A percentile compares a stretch with the other conserved stretches of the same genome.
These are phyloP conservation scores for Calyptomena viridis DNA, from an alignment of 2,113 vertebrate genomes.

Conservation along the genomic window DNA sequence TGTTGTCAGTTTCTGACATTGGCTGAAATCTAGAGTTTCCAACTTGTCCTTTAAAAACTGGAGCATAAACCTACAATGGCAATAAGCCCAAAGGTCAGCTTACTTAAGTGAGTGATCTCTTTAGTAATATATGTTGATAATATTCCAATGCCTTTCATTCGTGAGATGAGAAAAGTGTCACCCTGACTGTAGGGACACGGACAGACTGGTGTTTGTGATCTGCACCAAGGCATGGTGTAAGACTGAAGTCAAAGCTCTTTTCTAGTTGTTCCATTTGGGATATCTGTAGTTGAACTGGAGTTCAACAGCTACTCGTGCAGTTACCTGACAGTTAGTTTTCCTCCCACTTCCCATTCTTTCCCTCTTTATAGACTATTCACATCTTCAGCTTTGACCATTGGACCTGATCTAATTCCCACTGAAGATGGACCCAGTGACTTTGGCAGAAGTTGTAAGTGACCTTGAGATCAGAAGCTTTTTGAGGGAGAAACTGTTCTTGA, in stretches of 20 bases:
- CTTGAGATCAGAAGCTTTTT: background rate
- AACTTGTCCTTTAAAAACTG: conserved; percentile 19
- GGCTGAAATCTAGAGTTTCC: conserved; percentile 35
- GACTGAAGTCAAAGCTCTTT: background rate
- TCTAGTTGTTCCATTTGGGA: background rate
- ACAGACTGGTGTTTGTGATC: background rate
- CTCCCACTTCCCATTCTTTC: background rate
- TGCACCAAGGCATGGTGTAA: background rate
- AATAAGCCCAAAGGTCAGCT: conserved; percentile 7
- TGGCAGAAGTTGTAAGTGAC: background rate
- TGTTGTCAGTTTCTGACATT: conserved; percentile 18
- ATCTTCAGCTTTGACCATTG: background rate
- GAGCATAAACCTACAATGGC: background rate
- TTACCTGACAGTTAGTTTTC: background rate
- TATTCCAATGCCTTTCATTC: background rate
- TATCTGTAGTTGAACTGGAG: background rate
- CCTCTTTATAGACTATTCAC: background rate
- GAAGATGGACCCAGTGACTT: background rate
- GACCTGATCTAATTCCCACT: background rate
- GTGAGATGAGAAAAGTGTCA: background rate
- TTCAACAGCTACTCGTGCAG: background rate
- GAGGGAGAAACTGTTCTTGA: background rate
- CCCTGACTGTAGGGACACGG: background rate
- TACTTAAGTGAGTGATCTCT: background rate
- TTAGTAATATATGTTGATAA: background rate